phyloP scores from a whole-genome alignment of 2,888 invertebrate genomes.

The Physocephala rufipes region DNA sequence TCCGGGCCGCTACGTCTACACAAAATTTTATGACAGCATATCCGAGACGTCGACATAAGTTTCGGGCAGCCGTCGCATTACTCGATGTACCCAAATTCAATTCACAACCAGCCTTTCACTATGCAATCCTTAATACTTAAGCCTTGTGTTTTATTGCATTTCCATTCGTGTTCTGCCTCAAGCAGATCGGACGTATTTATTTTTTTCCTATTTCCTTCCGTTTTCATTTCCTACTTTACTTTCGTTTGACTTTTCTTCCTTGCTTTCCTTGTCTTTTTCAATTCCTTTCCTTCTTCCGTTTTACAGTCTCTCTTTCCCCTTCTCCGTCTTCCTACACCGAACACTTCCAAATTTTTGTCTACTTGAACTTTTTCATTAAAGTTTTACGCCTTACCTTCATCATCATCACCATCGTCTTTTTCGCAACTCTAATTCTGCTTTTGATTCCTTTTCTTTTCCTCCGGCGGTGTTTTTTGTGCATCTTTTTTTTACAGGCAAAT shows the following conservation, averaged over 20 bases:
- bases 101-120: too few species aligned
- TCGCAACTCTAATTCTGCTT: not conserved
- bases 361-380: slow-evolving; percentile 11
- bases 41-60: too few species aligned
- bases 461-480: slow-evolving; percentile 2
- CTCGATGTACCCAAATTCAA: too few species aligned
- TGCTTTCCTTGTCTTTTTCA: not conserved
- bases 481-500: slow-evolving; percentile 56
- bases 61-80: too few species aligned
- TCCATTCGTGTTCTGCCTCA: not conserved
- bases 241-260: not conserved
- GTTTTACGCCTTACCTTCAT: slow-evolving; percentile 10
- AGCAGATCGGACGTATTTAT: too few species aligned
- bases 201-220: slow-evolving; percentile 10
- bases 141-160: not conserved
- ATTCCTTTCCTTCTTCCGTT: not conserved
- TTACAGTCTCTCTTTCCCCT: not conserved
- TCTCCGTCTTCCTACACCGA: slow-evolving; percentile 1
- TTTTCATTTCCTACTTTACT: not conserved
- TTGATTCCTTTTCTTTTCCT: too few species aligned
- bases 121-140: too few species aligned
- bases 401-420: slow-evolving; percentile 6
- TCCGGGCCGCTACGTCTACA: too few species aligned
- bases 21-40: too few species aligned
- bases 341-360: slow-evolving; percentile 7